Percentiles rank a stretch among this genome's conserved stretches.
These are phyloP conservation scores for Rhinoderma darwinii DNA, from an alignment of 2,113 vertebrate genomes.

Conservation along the genomic window DNA sequence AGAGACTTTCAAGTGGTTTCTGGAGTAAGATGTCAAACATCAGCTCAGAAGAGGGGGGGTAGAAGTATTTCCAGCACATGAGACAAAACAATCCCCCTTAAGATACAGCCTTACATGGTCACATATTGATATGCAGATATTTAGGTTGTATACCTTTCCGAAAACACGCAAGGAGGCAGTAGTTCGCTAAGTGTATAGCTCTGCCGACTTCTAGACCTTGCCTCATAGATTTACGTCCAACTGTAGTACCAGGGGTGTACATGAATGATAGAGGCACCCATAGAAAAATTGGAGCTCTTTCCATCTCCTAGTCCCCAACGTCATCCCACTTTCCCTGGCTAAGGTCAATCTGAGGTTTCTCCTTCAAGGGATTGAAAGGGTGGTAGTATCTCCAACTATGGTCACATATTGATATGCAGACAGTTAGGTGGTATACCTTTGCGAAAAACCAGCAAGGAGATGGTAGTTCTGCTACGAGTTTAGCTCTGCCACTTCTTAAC, in stretches of 20 bases:
- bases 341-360: too few species aligned
- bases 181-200: neutral
- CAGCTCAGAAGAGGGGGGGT: neutral
- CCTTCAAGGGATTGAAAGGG: too few species aligned
- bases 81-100: neutral
- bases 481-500: neutral
- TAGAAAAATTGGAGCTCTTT: too few species aligned
- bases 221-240: neutral
- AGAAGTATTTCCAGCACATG: neutral
- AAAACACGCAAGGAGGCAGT: neutral
- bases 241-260: too few species aligned
- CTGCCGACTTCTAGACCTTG: neutral
- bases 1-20: conserved; percentile 55
- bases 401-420: neutral
- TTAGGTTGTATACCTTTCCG: too few species aligned
- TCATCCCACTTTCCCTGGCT: too few species aligned
- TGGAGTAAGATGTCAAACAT: conserved; percentile 22
- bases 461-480: neutral
- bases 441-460: neutral
- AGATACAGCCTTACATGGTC: conserved; percentile 52
- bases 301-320: too few species aligned
- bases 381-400: too few species aligned
- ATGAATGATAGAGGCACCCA: too few species aligned
- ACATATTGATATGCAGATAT: neutral
- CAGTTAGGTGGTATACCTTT: too few species aligned